Conservation (phyloP, 2,888 invertebrate species). For the Parnassius apollo region DNA sequence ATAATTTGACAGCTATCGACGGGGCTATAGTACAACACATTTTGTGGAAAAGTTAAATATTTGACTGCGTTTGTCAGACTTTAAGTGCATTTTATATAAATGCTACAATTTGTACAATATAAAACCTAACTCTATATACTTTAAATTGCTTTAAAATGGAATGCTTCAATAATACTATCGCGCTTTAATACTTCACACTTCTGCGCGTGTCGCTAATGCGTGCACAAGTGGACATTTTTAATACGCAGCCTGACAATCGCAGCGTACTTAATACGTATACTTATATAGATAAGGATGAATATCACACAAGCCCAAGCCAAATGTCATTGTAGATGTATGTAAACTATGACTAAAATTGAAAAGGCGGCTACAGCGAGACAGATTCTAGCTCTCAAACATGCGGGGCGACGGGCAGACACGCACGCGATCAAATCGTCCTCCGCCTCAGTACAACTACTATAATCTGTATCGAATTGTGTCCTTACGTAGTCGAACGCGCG, state of each 20-base stretch:
- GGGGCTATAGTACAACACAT: conserved; percentile 16
- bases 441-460: conserved; percentile 54
- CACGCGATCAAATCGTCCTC: conserved; percentile 46
- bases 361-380: conserved; percentile 76
- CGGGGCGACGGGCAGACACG: conserved; percentile 50
- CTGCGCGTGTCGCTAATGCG: conserved; percentile 15
- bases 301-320: conserved; percentile 72
- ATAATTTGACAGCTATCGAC: conserved; percentile 28
- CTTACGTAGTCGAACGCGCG: conserved; percentile 78
- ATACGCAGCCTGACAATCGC: conserved; percentile 62
- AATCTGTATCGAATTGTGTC: conserved; percentile 68
- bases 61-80: conserved; percentile 62
- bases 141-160: conserved; percentile 22
- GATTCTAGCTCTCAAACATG: conserved; percentile 64
- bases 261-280: conserved; percentile 59
- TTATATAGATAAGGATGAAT: conserved; percentile 66
- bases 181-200: background rate
- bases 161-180: conserved; percentile 6
- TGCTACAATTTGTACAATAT: conserved; percentile 60
- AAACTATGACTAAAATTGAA: conserved; percentile 73
- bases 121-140: conserved; percentile 32
- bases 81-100: conserved; percentile 41
- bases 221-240: conserved; percentile 11
- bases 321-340: conserved; percentile 75
- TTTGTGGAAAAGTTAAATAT: conserved; percentile 10